Conservation (phyloP, 2,113 vertebrate genomes). For the Glaucomys volans region DNA sequence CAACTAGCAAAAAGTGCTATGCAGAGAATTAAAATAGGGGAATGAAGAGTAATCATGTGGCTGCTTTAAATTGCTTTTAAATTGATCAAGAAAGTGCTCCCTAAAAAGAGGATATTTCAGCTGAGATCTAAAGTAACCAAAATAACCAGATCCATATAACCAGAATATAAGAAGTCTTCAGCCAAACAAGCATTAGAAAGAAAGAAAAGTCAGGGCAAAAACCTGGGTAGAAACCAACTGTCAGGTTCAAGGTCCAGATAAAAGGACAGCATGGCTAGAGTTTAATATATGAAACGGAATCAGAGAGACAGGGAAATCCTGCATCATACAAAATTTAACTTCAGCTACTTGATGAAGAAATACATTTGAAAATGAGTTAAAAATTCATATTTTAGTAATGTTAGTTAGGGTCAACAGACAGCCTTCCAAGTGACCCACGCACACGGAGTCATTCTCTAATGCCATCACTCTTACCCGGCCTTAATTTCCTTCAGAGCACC, state of each 20-base stretch:
- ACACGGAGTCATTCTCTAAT: neutral
- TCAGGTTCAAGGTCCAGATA: too few species aligned
- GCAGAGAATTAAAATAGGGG: neutral
- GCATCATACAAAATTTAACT: neutral
- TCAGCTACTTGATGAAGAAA: too few species aligned
- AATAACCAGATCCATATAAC: neutral
- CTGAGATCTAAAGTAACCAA: neutral
- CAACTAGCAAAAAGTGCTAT: neutral
- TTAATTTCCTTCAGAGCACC: neutral
- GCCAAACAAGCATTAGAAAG: neutral
- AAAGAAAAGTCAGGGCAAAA: neutral
- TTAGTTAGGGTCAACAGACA: neutral
- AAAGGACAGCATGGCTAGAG: neutral
- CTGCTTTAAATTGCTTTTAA: neutral
- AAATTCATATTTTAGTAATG: too few species aligned
- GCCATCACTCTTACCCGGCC: rapidly evolving
- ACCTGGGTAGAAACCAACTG: neutral
- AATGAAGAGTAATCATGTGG: neutral
- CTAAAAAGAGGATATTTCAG: neutral
- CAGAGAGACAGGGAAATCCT: neutral
- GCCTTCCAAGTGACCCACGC: neutral
- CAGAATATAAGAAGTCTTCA: neutral
- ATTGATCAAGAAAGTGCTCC: neutral
- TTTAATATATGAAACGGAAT: neutral
- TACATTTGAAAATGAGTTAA: neutral